Conservation (phyloP, 1,140 invertebrate species). For the Zaprionus nigranus region DNA sequence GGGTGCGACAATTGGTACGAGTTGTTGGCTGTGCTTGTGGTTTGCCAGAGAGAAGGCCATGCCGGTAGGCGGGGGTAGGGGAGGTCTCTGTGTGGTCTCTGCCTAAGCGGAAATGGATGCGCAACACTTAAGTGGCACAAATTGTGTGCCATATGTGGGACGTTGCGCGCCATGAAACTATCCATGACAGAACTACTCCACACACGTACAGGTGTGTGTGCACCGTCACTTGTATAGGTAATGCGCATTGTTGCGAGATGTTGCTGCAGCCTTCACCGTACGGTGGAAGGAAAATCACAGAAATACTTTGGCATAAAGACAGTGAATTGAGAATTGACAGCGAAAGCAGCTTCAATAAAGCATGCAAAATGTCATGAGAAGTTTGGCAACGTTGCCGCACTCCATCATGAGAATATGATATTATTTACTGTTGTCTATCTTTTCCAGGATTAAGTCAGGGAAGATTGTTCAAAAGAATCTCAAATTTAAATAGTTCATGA, state of each 20-base stretch:
- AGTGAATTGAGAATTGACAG: conserved; percentile 14
- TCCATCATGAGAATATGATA: too few relatives aligned
- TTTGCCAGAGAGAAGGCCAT: neutral
- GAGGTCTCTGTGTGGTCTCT: conserved; percentile 7
- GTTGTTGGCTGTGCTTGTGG: conserved; percentile 19
- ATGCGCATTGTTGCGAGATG: conserved; percentile 9
- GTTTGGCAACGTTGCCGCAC: conserved; percentile 1
- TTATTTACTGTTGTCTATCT: too few relatives aligned
- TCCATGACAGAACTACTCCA: conserved; percentile 19
- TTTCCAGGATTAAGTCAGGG: too few relatives aligned
- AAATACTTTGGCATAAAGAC: neutral
- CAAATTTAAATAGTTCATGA: too few relatives aligned
- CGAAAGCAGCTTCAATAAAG: neutral
- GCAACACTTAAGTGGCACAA: conserved; percentile 81
- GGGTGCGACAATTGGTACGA: conserved; percentile 7
- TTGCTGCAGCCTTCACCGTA: neutral
- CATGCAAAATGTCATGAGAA: neutral
- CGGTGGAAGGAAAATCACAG: conserved; percentile 1
- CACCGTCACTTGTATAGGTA: conserved; percentile 29
- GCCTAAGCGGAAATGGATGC: conserved; percentile 79
- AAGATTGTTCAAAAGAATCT: too few relatives aligned
- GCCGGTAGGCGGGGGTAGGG: neutral
- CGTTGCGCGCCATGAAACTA: conserved; percentile 37
- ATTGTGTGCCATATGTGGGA: conserved; percentile 65
- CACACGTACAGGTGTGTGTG: neutral